phyloP scores from a whole-genome alignment of 2,888 invertebrate species.

The Thecophora atra region DNA sequence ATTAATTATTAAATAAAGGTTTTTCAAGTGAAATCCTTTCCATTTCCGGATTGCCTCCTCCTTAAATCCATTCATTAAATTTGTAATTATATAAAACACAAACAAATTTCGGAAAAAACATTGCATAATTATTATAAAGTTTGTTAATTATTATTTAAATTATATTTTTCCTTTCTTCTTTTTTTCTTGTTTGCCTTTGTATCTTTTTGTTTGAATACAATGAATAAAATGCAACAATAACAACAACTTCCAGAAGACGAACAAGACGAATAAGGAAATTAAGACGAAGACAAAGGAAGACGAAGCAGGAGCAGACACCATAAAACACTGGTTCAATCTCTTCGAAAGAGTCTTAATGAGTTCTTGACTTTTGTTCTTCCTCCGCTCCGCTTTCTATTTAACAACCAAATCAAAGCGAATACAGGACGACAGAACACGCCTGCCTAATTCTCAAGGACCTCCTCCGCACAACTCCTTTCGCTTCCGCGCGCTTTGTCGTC shows the following conservation, averaged over 20 bases:
- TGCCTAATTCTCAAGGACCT: conserved; percentile 34
- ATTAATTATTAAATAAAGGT: no score
- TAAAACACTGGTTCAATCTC: conserved; percentile 46
- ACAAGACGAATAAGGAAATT: not conserved
- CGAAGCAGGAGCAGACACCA: conserved; percentile 16
- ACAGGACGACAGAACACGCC: conserved; percentile 26
- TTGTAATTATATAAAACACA: no score
- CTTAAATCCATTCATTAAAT: no score
- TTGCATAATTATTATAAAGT: not conserved
- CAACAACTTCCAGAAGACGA: not conserved
- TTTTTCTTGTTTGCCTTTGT: conserved; percentile 1
- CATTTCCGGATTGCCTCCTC: no score
- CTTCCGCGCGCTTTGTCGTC: not conserved
- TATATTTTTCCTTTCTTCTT: conserved; percentile 25
- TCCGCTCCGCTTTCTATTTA: conserved; percentile 2
- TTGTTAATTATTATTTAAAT: conserved; percentile 11
- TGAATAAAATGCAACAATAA: conserved; percentile 16
- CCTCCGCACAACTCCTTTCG: not conserved
- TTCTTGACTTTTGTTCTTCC: conserved; percentile 44
- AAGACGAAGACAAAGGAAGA: conserved; percentile 25
- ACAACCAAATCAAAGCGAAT: conserved; percentile 25
- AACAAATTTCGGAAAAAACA: not conserved
- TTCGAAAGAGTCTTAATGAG: conserved; percentile 53
- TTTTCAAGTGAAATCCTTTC: no score
- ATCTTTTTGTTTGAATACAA: conserved; percentile 8